Base-by-base conservation (phyloP, 2,797 vertebrate genomes). In the Esox masquinongy region DNA sequence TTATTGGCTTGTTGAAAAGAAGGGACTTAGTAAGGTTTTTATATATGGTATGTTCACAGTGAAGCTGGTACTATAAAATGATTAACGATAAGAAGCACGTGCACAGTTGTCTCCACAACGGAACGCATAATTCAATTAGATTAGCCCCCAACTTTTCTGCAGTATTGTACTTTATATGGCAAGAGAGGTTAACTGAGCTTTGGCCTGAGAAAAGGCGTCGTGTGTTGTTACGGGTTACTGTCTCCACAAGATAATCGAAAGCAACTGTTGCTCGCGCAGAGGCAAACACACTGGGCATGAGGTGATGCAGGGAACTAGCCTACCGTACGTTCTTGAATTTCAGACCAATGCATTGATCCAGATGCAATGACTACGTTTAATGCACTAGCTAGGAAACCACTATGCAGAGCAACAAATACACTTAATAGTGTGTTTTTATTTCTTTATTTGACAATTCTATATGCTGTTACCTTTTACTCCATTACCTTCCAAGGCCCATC, bases 121-220 rank as follows among this genome's bases (percentile, higher is more conserved):
- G 82, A 82, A 85, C 70, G 77, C 89, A 90, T 91, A 86, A 90
- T 94, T 91, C 86, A 94, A 93, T 95, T 94, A 94, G 89, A 88
- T 92, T 87, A 80, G 90, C 91, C 85, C 86, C 86, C 92, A 86
- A 86, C 86, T 82, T 84, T 74, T 80, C 82, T 82, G 86, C 83
- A 83, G 87, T 82, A 84, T 76, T 89, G 93, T 87, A 88, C 85
- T 51, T 77, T 85, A 83, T 19, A 88, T 80, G 85, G 86, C 82
- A 81, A 84, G 82, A 19, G 71, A 83, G 90, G 90, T 87, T 89
- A 88, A 90, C 84, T 91, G 91, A 93, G 89, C 85, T 91, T 88
- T 88, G 88, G 78, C 80, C 83, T 80, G 76, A 85, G 79, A 71
- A 74, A 78, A 77, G 82, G 84, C 82, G 87, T 82, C 83, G 24